Base-by-base conservation (phyloP, 2,888 invertebrate species). In the Oxycera nigricornis region DNA sequence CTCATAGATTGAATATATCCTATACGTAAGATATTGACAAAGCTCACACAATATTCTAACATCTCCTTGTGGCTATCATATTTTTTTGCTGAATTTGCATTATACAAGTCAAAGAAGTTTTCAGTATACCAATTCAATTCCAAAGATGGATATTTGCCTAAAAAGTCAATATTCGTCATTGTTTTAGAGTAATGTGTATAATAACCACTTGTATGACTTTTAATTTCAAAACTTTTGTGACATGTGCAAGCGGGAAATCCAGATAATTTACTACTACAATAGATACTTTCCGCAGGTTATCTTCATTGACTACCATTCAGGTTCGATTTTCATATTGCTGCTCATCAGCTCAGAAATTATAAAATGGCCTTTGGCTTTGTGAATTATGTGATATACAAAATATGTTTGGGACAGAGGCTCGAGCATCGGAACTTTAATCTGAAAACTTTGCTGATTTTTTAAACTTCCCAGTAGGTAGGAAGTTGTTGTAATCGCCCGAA, bases 1-100 rank as follows among this genome's bases (percentile, higher is more conserved):
- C 41, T 41, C 73, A 73, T 73, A 35, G 65, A 73, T 17, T 50
- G 65, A 41, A 65, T 22, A 50, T 65, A 57, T 24, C 67, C 65
- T 22, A 73, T 28, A n/a, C 67, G 65, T 67, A 73, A 57, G 26
- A 67, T 73, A 52, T 67, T 73, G 14, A 73, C 68, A 35, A 67
- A 65, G 26, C 55, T 73, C 9, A 41, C 22, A 50, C 55, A 73
- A 73, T 73, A 67, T 31, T 35, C 52, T 67, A 73, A 55, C 17
- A 67, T 22, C 26, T 67, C 50, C 1, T 68, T 35, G 30, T 41
- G 31, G 28, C 67, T 52, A 22, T 67, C 31, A 73, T 52, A 67
- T 22, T 39, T 55, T 67, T 41, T 67, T 73, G 65, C 20, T 31
- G 73, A 67, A 24, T 67, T 55, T 9, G 31, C n/a, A 35, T 50